Conservation (phyloP, 64 coral and sea anemone genomes). For the Catalaphyllia jardinei region DNA sequence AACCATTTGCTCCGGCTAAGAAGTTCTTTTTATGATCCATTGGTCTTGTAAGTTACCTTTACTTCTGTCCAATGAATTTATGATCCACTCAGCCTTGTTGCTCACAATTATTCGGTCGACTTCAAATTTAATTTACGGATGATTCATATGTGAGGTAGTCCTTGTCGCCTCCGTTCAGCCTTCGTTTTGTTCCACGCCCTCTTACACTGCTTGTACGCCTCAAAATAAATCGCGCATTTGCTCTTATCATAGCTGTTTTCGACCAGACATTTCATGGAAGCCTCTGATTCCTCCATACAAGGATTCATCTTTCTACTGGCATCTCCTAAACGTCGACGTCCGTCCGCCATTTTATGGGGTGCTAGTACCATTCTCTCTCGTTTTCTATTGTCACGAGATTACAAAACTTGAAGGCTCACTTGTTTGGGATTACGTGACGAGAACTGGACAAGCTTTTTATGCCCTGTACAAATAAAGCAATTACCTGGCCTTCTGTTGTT, state of each 20-base stretch:
- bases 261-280: slow-evolving; percentile 94
- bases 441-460: no score
- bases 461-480: no score
- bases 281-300: slow-evolving; percentile 79
- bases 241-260: slow-evolving; percentile 87
- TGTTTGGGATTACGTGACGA: no score
- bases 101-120: not conserved
- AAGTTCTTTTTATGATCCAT: no score
- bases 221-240: slow-evolving; percentile 87
- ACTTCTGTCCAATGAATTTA: no score
- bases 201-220: slow-evolving; percentile 94
- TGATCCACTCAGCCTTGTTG: no score
- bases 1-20: no score
- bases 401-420: no score
- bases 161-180: slow-evolving; percentile 77
- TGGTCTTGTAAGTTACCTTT: no score
- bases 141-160: slow-evolving; percentile 61
- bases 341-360: slow-evolving; percentile 71
- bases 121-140: slow-evolving; percentile 1
- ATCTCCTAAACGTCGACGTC: slow-evolving; percentile 46
- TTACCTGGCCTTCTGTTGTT: no score
- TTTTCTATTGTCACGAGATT: no score
- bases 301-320: slow-evolving; percentile 67
- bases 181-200: slow-evolving; percentile 97
- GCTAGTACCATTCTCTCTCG: not conserved